These are phyloP conservation scores for Dastarcus helophoroides DNA, from an alignment of 2,888 invertebrate species.

Conservation along the genomic window DNA sequence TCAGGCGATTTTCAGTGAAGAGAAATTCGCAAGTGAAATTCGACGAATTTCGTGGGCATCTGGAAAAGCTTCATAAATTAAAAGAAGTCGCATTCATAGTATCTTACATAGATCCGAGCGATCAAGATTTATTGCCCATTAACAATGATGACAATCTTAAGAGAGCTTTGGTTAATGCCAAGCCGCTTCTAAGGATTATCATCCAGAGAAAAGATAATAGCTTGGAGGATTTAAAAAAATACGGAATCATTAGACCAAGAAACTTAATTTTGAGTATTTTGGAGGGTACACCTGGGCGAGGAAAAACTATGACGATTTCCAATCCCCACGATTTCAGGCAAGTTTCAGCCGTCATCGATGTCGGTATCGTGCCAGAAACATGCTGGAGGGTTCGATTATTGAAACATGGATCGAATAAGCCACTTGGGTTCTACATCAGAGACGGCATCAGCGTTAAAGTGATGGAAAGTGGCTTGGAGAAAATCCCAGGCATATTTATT, in stretches of 20 bases:
- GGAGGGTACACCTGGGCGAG: slow-evolving; percentile 60
- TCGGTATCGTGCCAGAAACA: slow-evolving; percentile 96
- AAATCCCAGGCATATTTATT: slow-evolving; percentile 93
- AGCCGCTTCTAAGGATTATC: slow-evolving; percentile 76
- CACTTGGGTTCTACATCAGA: slow-evolving; percentile 93
- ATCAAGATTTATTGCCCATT: slow-evolving; percentile 94
- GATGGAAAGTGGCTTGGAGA: slow-evolving; percentile 73
- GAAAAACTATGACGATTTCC: slow-evolving; percentile 79
- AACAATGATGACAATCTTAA: slow-evolving; percentile 97
- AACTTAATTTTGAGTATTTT: slow-evolving; percentile 72
- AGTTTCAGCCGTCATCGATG: slow-evolving; percentile 98
- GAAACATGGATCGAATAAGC: slow-evolving; percentile 96
- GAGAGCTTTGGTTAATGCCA: slow-evolving; percentile 78
- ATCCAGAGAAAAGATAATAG: slow-evolving; percentile 90
- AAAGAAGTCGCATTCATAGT: slow-evolving; percentile 81
- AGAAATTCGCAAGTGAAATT: slow-evolving; percentile 67
- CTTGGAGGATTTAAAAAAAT: slow-evolving; percentile 86
- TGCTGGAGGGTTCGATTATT: slow-evolving; percentile 87
- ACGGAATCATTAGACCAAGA: slow-evolving; percentile 78
- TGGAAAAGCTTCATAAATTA: slow-evolving; percentile 75
- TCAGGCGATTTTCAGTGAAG: slow-evolving; percentile 85
- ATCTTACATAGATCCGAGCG: slow-evolving; percentile 91
- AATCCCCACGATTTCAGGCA: slow-evolving; percentile 98
- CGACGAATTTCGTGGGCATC: slow-evolving; percentile 72
- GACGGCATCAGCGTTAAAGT: slow-evolving; percentile 81